Evolutionary conservation across 2,888 invertebrate genomes (phyloP), one percentile per base, ranked within the genome.

Genomic region (Tenodera sinensis): DNA sequence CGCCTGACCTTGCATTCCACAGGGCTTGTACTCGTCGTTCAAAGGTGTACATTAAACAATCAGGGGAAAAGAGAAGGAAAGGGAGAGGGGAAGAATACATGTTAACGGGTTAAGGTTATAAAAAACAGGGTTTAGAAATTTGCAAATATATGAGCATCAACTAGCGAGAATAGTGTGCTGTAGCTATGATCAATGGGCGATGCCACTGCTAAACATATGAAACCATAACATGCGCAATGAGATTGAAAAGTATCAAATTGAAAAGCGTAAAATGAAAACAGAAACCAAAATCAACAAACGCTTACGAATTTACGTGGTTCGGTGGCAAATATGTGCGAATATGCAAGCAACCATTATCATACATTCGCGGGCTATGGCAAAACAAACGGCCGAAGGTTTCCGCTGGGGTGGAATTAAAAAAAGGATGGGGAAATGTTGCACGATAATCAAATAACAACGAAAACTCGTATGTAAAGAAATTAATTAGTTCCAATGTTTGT

Each of bases 401-500:
- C 54, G 54, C 54, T 71, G 20, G 54, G 54, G 54, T 71, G 54
- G 54, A 71, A 71, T 71, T 71, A 71, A 71, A 71, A 71, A 71
- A 71, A 71, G 54, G 54, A 20, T 71, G 54, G 54, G 54, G 54
- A 71, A 71, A 71, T 71, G 54, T 71, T 71, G 54, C 54, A 20
- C 54, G 54, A 71, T 71, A 71, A 71, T 71, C 54, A 71, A 71
- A 71, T 71, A 71, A 71, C 54, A 71, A 71, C 54, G 54, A 71
- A 71, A 71, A 71, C 54, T 71, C 54, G 54, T 71, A 20, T 71
- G 54, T 81, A 87, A 87, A 87, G 87, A 87, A 87, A 82, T n/a
- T 87, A 87, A 87, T 87, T 87, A 87, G 25, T 87, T 28, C 28
- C n/a, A 81, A 81, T 87, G 87, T 87, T 87, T 87, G 30, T 82